Percentiles rank a stretch among this genome's conserved stretches.
phyloP scores from a whole-genome alignment of 2,113 vertebrate species.

The Reinhardtius hippoglossoides region DNA sequence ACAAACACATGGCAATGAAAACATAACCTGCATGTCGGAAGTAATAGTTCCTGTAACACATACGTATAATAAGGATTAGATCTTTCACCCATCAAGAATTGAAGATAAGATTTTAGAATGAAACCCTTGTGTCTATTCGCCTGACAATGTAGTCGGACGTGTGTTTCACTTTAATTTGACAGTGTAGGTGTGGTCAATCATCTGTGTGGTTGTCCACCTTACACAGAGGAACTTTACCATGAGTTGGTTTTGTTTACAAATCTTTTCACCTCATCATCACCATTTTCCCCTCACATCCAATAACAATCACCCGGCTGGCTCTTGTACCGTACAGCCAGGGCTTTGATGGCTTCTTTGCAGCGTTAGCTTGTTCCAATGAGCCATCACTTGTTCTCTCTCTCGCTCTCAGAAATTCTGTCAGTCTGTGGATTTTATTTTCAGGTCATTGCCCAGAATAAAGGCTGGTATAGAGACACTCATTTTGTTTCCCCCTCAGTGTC shows the following conservation, averaged over 20 bases:
- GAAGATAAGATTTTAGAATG: not conserved
- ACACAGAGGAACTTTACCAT: too few species aligned
- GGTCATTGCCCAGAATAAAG: not conserved
- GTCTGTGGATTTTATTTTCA: constrained; percentile 5
- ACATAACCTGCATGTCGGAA: too few species aligned
- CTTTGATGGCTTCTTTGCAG: constrained; percentile 6
- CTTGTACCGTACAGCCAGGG: not conserved
- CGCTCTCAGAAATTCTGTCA: not conserved
- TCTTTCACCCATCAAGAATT: not conserved
- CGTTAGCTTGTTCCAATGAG: not conserved
- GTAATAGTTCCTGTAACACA: too few species aligned
- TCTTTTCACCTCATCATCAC: not conserved
- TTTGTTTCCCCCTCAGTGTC: not conserved
- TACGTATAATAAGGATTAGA: not conserved
- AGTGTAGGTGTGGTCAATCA: not conserved
- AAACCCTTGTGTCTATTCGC: not conserved
- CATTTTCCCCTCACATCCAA: not conserved
- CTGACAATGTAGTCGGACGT: not conserved
- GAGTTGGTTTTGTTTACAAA: too few species aligned
- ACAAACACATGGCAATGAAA: too few species aligned
- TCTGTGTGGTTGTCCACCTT: constrained; percentile 14
- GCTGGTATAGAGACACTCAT: not conserved
- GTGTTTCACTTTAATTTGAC: not conserved
- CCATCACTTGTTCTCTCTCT: not conserved
- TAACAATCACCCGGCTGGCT: constrained; percentile 20